Evolutionary conservation across 2,113 vertebrate species (phyloP).

Genomic region (Ophiodon elongatus): DNA sequence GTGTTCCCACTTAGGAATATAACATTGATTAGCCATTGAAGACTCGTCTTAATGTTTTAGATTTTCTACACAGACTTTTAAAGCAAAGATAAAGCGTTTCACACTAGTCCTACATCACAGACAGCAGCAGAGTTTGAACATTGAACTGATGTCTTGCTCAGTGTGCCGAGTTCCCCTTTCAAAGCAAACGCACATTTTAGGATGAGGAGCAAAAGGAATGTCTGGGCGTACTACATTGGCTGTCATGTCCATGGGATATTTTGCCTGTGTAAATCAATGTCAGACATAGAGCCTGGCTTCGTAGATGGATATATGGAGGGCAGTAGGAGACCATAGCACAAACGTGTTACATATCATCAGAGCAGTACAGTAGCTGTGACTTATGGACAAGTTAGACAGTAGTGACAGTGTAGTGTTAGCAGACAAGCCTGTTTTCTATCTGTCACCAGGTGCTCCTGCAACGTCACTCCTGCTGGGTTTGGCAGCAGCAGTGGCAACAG

Average conservation of each 20-base stretch:
- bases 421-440: slow-evolving; percentile 56
- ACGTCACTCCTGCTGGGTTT: slow-evolving; percentile 33
- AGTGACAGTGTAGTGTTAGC: slow-evolving; percentile 54
- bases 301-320: slow-evolving; percentile 35
- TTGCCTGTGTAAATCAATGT: slow-evolving; percentile 54
- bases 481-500: slow-evolving; percentile 23
- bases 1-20: background rate
- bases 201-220: slow-evolving; percentile 44
- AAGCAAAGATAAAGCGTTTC: background rate
- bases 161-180: slow-evolving; percentile 5
- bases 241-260: slow-evolving; percentile 68
- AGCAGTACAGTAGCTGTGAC: slow-evolving; percentile 48
- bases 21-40: background rate
- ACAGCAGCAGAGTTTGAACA: background rate
- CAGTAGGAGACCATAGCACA: slow-evolving; percentile 46
- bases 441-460: slow-evolving; percentile 43
- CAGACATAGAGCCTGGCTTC: slow-evolving; percentile 34
- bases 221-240: slow-evolving; percentile 18
- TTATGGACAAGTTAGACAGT: slow-evolving; percentile 34
- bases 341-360: slow-evolving; percentile 54
- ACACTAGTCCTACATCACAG: background rate
- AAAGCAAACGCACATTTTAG: slow-evolving; percentile 26
- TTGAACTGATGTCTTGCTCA: background rate
- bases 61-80: background rate
- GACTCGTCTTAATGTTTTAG: background rate